Base-by-base conservation (phyloP, 2,797 vertebrate species). In the Anguilla megastoma region DNA sequence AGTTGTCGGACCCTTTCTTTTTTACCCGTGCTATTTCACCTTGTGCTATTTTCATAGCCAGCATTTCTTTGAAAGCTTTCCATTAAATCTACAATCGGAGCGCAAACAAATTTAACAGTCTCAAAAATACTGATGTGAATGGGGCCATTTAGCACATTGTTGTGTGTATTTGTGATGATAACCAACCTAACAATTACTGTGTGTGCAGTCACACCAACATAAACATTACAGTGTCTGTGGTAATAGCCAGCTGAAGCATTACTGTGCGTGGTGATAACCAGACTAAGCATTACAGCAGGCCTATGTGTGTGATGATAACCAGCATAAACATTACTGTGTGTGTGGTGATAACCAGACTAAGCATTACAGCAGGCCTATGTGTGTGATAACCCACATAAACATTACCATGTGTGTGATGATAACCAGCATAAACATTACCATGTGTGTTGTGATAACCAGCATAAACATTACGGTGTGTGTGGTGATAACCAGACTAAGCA, bases 251-350 rank as follows among this genome's bases (percentile, higher is more conserved):
- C 5, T 0, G 5, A 24, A 66, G 5, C 63, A 66, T 66, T 66
- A 66, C 63, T 41, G 48, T 10, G 48, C 5, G 12, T 54, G 50
- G 86, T 88, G 76, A 82, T 52, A 52, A 52, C 50, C 50, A 7
- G 50, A 52, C 50, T 52, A 7, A 52, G 50, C 50, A 41, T 41
- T 41, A 41, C 36, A 41, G 36, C 36, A 41, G 36, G 36, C 36
- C 36, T 41, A 41, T 41, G 21, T 27, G 27, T 36, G 60, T 69
- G 48, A 84, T 86, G 58, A 79, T 80, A 85, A 85, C n/a, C 82
- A 66, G 76, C 54, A 69, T 83, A 84, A 86, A 71, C 56, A 86
- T 54, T 85, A 85, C 83, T 7, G n/a, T 50, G 30, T 63, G 58
- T 24, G 18, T 21, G 58, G 54, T 14, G 1, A 58, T 60, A 24